Conservation (phyloP, 2,888 invertebrate genomes). For the Morpho achilles region DNA sequence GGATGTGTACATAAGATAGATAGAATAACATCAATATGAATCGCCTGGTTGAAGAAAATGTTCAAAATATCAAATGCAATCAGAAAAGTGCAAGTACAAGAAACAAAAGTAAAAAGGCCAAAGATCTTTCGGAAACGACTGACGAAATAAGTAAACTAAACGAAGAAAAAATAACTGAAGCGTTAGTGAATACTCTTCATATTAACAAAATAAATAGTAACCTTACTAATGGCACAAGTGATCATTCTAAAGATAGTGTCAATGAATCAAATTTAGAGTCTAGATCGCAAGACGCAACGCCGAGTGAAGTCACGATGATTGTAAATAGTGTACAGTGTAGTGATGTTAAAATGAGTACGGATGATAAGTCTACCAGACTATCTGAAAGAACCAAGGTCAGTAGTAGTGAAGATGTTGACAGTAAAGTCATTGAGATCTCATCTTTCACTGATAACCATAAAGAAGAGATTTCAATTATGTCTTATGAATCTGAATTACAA, state of each 20-base stretch:
- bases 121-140: constrained; percentile 64
- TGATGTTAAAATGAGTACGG: constrained; percentile 32
- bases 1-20: constrained; percentile 70
- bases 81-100: constrained; percentile 60
- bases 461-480: constrained; percentile 64
- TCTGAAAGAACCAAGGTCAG: constrained; percentile 16
- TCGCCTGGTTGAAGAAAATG: constrained; percentile 62
- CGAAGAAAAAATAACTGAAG: constrained; percentile 59
- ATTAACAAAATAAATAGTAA: constrained; percentile 65
- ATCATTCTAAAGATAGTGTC: constrained; percentile 52
- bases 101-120: constrained; percentile 72
- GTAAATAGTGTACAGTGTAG: constrained; percentile 69
- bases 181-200: constrained; percentile 65
- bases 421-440: constrained; percentile 40
- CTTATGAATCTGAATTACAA: constrained; percentile 96
- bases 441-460: constrained; percentile 35
- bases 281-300: constrained; percentile 42
- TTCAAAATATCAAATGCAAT: constrained; percentile 65
- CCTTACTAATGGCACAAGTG: constrained; percentile 70
- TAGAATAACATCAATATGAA: constrained; percentile 65
- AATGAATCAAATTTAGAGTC: constrained; percentile 40
- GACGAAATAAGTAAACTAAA: constrained; percentile 57
- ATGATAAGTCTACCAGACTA: constrained; percentile 18
- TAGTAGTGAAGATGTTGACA: constrained; percentile 18
- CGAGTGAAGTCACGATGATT: constrained; percentile 43